phyloP scores from a whole-genome alignment of 2,888 invertebrate species.

The Drosophila hawaiiensis region DNA sequence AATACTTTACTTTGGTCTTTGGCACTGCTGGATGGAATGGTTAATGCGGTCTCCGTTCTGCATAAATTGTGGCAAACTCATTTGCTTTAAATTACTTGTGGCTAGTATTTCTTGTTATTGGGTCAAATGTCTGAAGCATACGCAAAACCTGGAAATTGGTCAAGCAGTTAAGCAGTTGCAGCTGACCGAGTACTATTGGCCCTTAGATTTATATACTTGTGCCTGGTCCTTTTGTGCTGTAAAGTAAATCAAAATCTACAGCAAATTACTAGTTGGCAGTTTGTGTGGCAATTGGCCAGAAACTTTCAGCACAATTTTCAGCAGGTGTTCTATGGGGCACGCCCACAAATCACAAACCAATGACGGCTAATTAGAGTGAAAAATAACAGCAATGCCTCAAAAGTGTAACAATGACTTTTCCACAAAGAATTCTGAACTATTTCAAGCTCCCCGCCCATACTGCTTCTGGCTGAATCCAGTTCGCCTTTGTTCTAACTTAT shows the following conservation, averaged over 20 bases:
- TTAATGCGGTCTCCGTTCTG: slow-evolving; percentile 73
- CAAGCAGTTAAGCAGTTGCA: slow-evolving; percentile 51
- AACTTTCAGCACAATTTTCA: slow-evolving; percentile 22
- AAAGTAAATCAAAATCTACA: slow-evolving; percentile 68
- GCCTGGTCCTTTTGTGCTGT: slow-evolving; percentile 18
- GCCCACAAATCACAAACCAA: slow-evolving; percentile 78
- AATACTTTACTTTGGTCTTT: slow-evolving; percentile 64
- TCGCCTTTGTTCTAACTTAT: slow-evolving; percentile 72
- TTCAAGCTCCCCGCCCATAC: slow-evolving; percentile 47
- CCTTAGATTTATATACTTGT: slow-evolving; percentile 45
- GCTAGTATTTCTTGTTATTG: slow-evolving; percentile 27
- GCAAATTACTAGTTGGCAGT: slow-evolving; percentile 49
- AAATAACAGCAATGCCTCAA: slow-evolving; percentile 57
- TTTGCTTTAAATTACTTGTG: slow-evolving; percentile 74
- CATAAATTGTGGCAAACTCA: slow-evolving; percentile 75
- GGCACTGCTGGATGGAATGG: slow-evolving; percentile 62
- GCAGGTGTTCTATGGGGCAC: slow-evolving; percentile 44
- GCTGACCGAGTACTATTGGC: slow-evolving; percentile 31
- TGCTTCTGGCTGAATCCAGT: slow-evolving; percentile 8
- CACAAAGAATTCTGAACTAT: slow-evolving; percentile 70
- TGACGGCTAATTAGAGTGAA: slow-evolving; percentile 78
- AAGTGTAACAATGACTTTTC: slow-evolving; percentile 73
- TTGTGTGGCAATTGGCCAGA: slow-evolving; percentile 46
- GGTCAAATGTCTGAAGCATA: slow-evolving; percentile 40
- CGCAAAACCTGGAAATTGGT: slow-evolving; percentile 52